Evolutionary conservation across 2,113 vertebrate species (phyloP).

Genomic region (Speoplatyrhinus poulsoni): DNA sequence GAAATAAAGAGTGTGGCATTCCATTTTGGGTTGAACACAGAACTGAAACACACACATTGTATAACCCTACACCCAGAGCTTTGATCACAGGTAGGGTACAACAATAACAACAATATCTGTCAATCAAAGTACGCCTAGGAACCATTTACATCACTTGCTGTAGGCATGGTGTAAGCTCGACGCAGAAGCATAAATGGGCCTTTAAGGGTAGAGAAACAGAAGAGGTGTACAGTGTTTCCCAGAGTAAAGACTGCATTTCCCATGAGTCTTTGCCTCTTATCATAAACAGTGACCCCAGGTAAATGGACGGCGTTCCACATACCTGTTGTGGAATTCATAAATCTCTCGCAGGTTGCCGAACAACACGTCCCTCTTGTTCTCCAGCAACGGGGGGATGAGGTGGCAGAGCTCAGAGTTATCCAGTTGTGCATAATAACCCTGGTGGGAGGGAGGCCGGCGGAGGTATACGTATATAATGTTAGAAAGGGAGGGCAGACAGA

Average conservation of each 20-base stretch:
- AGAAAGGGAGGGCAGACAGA: neutral
- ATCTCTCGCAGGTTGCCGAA: conserved; percentile 94
- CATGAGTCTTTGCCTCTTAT: neutral
- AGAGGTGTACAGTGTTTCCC: neutral
- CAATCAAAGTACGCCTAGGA: neutral
- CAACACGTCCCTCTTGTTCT: conserved; percentile 89
- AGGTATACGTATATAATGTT: neutral
- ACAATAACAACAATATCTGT: conserved; percentile 1
- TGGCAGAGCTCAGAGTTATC: conserved; percentile 87
- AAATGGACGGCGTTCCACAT: conserved; percentile 16
- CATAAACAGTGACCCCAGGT: too few species aligned
- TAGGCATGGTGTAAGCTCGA: too few species aligned
- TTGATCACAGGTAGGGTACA: neutral
- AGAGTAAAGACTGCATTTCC: neutral
- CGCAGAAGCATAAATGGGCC: too few species aligned
- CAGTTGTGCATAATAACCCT: conserved; percentile 91
- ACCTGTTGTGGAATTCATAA: conserved; percentile 92
- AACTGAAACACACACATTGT: neutral
- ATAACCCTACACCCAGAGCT: neutral
- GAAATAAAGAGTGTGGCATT: neutral
- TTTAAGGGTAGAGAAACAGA: too few species aligned
- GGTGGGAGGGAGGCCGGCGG: conserved; percentile 1
- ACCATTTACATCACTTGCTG: too few species aligned
- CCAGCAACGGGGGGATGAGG: conserved; percentile 84
- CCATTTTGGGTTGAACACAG: neutral